Conservation (phyloP, 2,888 invertebrate genomes). For the Prosopocoilus inquinatus region DNA sequence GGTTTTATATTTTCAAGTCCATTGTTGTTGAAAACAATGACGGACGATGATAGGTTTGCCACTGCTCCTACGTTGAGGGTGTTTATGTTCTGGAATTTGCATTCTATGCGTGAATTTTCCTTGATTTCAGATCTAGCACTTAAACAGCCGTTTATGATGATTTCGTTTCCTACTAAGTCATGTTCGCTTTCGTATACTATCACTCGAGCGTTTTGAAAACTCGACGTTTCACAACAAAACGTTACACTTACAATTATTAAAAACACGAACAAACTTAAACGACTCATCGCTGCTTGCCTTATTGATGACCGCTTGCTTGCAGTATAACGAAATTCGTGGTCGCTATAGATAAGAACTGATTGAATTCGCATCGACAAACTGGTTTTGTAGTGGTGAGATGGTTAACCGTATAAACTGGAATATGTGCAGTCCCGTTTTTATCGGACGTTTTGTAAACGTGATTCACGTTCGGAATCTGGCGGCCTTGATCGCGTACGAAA, state of each 20-base stretch:
- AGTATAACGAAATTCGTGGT: too few relatives aligned
- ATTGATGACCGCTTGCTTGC: too few relatives aligned
- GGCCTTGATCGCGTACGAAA: too few relatives aligned
- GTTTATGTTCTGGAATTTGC: conserved; percentile 6
- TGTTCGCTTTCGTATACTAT: neutral
- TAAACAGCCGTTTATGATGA: neutral
- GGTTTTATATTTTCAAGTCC: conserved; percentile 9
- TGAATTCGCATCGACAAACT: too few relatives aligned
- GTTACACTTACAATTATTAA: neutral
- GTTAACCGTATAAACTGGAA: too few relatives aligned
- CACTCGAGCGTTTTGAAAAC: neutral
- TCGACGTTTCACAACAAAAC: neutral
- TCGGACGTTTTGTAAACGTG: too few relatives aligned
- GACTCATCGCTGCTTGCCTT: too few relatives aligned
- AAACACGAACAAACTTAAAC: neutral
- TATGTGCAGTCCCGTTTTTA: too few relatives aligned
- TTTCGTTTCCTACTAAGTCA: neutral
- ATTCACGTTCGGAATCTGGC: too few relatives aligned
- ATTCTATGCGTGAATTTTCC: neutral
- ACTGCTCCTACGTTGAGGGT: conserved; percentile 1
- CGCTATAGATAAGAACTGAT: too few relatives aligned
- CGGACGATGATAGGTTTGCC: neutral
- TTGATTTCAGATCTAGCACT: neutral
- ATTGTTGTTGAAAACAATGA: conserved; percentile 8
- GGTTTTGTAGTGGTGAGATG: too few relatives aligned